A percentile compares a stretch with the other conserved stretches of the same genome.
phyloP scores from a whole-genome alignment of 53 echinoderm and acorn worm species.

The Actinopyga echinites region DNA sequence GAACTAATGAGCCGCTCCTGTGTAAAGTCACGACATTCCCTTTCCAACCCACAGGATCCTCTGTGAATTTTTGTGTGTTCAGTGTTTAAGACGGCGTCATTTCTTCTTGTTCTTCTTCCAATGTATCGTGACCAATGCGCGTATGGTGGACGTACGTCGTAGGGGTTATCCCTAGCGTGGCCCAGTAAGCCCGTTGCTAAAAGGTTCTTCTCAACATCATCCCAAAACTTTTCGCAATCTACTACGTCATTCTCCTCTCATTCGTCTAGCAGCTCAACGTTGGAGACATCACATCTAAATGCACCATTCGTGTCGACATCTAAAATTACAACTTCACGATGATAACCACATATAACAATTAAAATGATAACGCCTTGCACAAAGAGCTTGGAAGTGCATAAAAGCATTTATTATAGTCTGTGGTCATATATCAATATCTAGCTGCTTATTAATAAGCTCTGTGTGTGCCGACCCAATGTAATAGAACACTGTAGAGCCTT shows the following conservation, averaged over 20 bases:
- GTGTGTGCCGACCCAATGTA: neutral
- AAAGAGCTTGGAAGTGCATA: neutral
- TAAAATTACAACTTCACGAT: conserved; percentile 24
- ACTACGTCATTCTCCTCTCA: neutral
- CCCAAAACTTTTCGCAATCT: conserved; percentile 6
- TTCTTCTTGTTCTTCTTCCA: neutral
- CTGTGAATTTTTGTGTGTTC: conserved; percentile 34
- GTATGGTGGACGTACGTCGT: neutral
- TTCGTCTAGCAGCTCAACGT: neutral
- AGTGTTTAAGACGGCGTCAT: neutral
- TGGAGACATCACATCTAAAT: neutral
- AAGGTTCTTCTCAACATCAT: neutral
- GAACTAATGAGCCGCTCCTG: neutral
- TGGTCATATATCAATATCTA: neutral
- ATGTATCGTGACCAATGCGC: conserved; percentile 8
- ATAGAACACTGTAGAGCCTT: neutral
- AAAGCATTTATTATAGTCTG: neutral
- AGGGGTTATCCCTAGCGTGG: neutral
- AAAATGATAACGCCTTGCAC: neutral
- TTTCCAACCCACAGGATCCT: neutral
- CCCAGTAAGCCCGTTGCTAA: neutral
- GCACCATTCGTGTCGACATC: conserved; percentile 36
- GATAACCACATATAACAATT: conserved; percentile 28
- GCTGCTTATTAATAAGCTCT: too few relatives aligned
- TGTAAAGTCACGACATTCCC: neutral